Evolutionary conservation across 2,113 vertebrate species (phyloP).

Genomic region (Falco punctatus): DNA sequence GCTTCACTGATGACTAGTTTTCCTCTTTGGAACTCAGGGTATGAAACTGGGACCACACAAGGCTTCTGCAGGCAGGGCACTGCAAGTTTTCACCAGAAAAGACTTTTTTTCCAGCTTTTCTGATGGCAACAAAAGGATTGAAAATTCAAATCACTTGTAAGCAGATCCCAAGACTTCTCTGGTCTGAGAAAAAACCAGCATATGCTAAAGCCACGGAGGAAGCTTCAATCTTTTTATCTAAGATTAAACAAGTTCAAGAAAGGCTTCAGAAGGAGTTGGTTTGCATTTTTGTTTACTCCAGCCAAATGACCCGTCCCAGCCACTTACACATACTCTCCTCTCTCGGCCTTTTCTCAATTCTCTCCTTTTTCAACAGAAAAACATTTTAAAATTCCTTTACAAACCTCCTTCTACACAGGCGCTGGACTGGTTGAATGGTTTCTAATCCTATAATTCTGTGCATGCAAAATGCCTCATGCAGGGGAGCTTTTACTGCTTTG

Average conservation of each 20-base stretch:
- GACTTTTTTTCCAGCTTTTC: not conserved
- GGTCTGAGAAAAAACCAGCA: not conserved
- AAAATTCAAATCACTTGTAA: not conserved
- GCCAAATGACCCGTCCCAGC: not conserved
- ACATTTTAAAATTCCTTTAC: not conserved
- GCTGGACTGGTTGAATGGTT: conserved; percentile 2
- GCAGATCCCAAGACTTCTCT: not conserved
- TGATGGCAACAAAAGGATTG: not conserved
- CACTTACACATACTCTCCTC: not conserved
- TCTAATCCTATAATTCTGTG: conserved; percentile 60
- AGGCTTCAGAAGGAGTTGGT: not conserved
- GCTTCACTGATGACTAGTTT: not conserved
- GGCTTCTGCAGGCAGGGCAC: not conserved
- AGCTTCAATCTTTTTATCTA: not conserved
- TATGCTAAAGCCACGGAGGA: not conserved
- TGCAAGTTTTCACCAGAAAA: not conserved
- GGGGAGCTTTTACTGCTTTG: conserved; percentile 37
- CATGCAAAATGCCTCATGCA: conserved; percentile 21
- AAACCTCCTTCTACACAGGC: not conserved
- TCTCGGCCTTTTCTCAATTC: not conserved
- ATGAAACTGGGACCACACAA: not conserved
- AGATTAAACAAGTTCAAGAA: not conserved
- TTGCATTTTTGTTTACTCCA: not conserved
- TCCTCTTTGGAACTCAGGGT: not conserved
- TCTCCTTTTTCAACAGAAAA: not conserved